Evolutionary conservation across 2,888 invertebrate species (phyloP).

Genomic region (Acronicta alni): DNA sequence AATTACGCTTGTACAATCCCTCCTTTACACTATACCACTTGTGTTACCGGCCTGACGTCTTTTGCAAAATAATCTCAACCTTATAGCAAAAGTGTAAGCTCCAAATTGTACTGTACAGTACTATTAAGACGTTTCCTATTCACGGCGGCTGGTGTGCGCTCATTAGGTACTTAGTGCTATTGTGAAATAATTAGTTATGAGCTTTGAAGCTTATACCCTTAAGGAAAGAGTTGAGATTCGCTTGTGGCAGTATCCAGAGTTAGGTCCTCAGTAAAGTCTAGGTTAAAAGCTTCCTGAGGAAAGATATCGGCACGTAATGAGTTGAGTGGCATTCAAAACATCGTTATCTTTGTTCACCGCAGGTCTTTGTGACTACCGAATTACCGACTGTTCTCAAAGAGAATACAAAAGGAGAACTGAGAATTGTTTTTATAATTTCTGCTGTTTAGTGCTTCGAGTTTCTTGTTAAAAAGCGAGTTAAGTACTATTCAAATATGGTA

Average conservation of each 20-base stretch:
- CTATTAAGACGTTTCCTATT: slow-evolving; percentile 72
- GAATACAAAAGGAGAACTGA: slow-evolving; percentile 28
- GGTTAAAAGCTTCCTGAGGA: slow-evolving; percentile 76
- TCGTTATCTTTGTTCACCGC: slow-evolving; percentile 80
- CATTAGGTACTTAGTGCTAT: slow-evolving; percentile 84
- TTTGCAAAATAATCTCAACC: slow-evolving; percentile 60
- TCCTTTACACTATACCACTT: slow-evolving; percentile 72
- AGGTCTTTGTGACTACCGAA: slow-evolving; percentile 63
- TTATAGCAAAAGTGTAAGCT: slow-evolving; percentile 52
- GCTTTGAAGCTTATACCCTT: slow-evolving; percentile 36
- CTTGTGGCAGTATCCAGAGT: slow-evolving; percentile 43
- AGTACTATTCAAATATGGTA: neutral
- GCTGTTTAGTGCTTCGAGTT: slow-evolving; percentile 2
- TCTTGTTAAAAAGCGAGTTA: neutral
- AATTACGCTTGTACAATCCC: slow-evolving; percentile 85
- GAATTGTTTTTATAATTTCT: slow-evolving; percentile 7
- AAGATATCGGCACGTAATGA: slow-evolving; percentile 85
- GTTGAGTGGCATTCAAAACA: slow-evolving; percentile 85
- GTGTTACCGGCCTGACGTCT: slow-evolving; percentile 55
- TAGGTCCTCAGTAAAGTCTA: slow-evolving; percentile 68
- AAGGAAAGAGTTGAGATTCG: slow-evolving; percentile 47
- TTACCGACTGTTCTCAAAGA: slow-evolving; percentile 40
- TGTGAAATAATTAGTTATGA: slow-evolving; percentile 54
- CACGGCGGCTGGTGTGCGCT: slow-evolving; percentile 70
- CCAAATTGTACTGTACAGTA: slow-evolving; percentile 37